Conservation (phyloP, 2,888 invertebrate genomes). For the Harpalus rubripes region DNA sequence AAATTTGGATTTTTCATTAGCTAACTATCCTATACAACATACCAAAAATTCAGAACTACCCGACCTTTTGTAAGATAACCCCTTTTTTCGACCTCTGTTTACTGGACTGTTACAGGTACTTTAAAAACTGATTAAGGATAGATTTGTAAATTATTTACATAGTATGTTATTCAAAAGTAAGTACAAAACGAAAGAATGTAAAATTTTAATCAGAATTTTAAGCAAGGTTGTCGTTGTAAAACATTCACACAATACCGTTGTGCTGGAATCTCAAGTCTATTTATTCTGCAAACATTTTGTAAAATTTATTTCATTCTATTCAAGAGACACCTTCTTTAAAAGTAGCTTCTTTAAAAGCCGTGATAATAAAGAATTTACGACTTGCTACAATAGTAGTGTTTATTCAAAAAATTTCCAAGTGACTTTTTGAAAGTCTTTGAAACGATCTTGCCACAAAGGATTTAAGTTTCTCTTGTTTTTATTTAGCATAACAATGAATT, state of each 20-base stretch:
- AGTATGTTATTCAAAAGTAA: background rate
- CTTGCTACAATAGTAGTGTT: slow-evolving; percentile 51
- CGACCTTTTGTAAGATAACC: too few species aligned
- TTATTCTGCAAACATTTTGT: slow-evolving; percentile 40
- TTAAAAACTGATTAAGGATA: background rate
- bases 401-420: slow-evolving; percentile 38
- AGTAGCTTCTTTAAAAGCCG: slow-evolving; percentile 36
- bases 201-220: slow-evolving; percentile 7
- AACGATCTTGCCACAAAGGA: slow-evolving; percentile 30
- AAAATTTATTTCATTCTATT: slow-evolving; percentile 40
- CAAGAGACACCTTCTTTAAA: slow-evolving; percentile 38
- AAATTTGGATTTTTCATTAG: too few species aligned
- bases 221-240: background rate
- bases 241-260: background rate
- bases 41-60: too few species aligned
- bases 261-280: slow-evolving; percentile 12
- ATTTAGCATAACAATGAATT: slow-evolving; percentile 57
- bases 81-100: too few species aligned
- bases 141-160: background rate
- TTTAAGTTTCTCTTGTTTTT: slow-evolving; percentile 52
- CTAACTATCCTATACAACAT: too few species aligned
- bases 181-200: background rate
- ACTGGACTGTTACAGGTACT: too few species aligned
- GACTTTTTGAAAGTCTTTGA: slow-evolving; percentile 45
- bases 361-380: slow-evolving; percentile 58